phyloP scores from a whole-genome alignment of 2,113 vertebrate genomes.

The Aegotheles bennettii region DNA sequence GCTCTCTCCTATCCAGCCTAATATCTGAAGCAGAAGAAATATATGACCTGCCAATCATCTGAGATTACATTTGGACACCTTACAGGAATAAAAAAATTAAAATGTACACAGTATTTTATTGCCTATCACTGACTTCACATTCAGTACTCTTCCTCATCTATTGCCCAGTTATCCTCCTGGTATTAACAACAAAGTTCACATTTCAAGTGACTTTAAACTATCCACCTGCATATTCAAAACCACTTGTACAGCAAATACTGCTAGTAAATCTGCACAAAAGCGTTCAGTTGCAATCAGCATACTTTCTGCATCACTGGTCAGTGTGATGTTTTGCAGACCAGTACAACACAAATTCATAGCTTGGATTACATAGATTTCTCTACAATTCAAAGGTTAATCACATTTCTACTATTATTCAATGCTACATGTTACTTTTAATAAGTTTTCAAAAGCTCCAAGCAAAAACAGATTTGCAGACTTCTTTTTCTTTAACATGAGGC shows the following conservation, averaged over 20 bases:
- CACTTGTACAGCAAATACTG: background rate
- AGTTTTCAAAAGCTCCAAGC: background rate
- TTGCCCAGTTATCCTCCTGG: background rate
- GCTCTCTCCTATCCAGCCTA: background rate
- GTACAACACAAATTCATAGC: background rate
- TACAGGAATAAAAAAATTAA: background rate
- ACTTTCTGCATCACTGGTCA: slow-evolving; percentile 25
- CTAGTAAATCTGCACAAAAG: background rate
- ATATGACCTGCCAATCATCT: background rate
- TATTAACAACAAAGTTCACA: background rate
- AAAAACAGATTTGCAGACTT: background rate
- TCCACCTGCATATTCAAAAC: background rate
- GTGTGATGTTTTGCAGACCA: background rate
- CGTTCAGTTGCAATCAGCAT: background rate
- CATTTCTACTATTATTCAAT: background rate
- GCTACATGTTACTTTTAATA: background rate
- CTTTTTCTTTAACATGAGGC: background rate
- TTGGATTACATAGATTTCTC: background rate
- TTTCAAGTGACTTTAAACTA: background rate
- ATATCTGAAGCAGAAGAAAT: background rate
- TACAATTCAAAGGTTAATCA: background rate
- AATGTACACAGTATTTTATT: background rate
- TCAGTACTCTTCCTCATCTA: background rate
- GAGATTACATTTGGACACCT: background rate
- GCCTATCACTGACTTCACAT: background rate